Base-by-base conservation (phyloP, 35 echinoderm and acorn worm genomes). In the Ptychodera flava region DNA sequence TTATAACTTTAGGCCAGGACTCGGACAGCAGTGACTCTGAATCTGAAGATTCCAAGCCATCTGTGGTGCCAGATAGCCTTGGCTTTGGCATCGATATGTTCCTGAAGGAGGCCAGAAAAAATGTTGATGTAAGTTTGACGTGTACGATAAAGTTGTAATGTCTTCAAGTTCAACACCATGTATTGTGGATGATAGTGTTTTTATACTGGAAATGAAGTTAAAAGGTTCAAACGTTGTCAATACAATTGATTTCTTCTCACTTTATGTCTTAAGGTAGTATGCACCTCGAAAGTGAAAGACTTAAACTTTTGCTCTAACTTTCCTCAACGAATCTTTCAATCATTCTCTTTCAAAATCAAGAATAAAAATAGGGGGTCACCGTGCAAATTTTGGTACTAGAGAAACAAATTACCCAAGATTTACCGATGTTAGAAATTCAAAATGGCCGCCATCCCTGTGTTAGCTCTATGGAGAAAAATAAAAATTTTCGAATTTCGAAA, bases 101-200 rank as follows among this genome's bases (percentile, higher is more conserved):
- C 89, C 33, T 97, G 33, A 97, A 93, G 77, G 88, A 93, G 79
- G 79, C 85, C 10, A 86, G 92, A 34, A 93, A 86, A 79, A 86
- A 84, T 79, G 32, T 77, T 28, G 34, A 90, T 83, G 89, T 90
- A 90, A 52, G 81, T 84, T 64, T n/a, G 78, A n/a, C 16, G 28
- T 16, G 31, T 1, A 76, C 10, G 76, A 78, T 83, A 28, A n/a
- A n/a, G 6, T 1, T 33, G 1, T 83, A 34, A 1, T 6, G 31
- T 1, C 81, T 15, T 77, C 75, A 15, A 77, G 75, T 77, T 15
- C n/a, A 77, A 15, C n/a, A n/a, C n/a, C 15, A 77, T 77, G 15
- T n/a, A 15, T 15, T 77, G n/a, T 15, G 15, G 15, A 77, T 15
- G n/a, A 77, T 15, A 77, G n/a, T 77, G 15, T 77, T 79, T 16